A percentile compares a stretch with the other conserved stretches of the same genome.
These are phyloP conservation scores for Orientallactaga sibirica DNA, from an alignment of 2,797 vertebrate species.

Conservation along the genomic window DNA sequence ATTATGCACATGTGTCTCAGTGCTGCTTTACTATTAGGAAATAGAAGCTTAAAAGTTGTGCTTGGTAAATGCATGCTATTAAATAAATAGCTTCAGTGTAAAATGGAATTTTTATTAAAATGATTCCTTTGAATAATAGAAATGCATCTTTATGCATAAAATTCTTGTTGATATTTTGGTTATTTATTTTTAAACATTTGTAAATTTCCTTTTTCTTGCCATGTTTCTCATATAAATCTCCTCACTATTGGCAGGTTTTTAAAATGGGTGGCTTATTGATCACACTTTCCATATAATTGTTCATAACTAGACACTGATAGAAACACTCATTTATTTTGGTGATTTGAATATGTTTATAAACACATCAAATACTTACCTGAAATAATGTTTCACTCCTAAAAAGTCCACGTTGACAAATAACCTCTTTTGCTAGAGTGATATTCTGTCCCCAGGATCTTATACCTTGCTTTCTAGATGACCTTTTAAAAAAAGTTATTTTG, in stretches of 20 bases:
- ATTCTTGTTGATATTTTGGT: neutral
- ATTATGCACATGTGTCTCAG: neutral
- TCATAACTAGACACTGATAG: neutral
- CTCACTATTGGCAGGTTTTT: neutral
- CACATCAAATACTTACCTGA: neutral
- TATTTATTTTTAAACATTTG: conserved; percentile 5
- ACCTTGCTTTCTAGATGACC: neutral
- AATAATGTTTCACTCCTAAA: conserved; percentile 33
- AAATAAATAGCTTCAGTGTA: conserved; percentile 14
- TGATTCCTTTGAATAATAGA: neutral
- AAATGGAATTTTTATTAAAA: conserved; percentile 24
- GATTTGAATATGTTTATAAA: neutral
- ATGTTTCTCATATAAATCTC: neutral
- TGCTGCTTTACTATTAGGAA: neutral
- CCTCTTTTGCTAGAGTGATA: neutral
- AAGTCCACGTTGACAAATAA: neutral
- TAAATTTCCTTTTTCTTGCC: neutral
- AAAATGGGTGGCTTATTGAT: neutral
- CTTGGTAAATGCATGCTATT: conserved; percentile 19
- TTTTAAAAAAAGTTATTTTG: conserved; percentile 20
- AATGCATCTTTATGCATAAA: conserved; percentile 12
- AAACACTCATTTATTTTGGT: neutral
- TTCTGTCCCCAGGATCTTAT: neutral
- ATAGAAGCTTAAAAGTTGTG: conserved; percentile 4
- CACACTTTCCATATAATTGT: neutral